Conservation (phyloP, 2,113 vertebrate genomes). For the Pituophis catenifer region DNA sequence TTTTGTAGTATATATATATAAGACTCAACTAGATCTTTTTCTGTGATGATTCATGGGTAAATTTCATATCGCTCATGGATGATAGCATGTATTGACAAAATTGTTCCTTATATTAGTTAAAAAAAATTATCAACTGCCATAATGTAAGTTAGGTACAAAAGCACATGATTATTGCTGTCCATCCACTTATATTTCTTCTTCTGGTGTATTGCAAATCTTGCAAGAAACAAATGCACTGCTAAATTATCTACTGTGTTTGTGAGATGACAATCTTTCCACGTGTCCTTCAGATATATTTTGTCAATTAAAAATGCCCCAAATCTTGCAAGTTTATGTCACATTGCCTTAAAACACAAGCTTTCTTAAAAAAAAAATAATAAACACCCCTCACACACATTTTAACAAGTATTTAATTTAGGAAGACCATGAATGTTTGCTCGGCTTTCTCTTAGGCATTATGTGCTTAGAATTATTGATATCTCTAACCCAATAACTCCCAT, state of each 20-base stretch:
- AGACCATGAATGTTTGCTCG: background rate
- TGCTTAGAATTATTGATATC: background rate
- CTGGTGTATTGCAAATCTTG: background rate
- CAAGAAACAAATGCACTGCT: background rate
- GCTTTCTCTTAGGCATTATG: background rate
- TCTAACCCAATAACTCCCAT: background rate
- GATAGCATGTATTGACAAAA: background rate
- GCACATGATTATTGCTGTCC: background rate
- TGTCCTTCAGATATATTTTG: background rate
- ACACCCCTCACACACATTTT: background rate
- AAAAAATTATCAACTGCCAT: background rate
- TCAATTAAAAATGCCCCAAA: background rate
- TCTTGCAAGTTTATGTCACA: background rate
- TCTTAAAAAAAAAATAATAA: background rate
- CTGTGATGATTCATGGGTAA: background rate
- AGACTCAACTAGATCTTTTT: background rate
- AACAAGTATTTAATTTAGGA: background rate
- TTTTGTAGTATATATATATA: background rate
- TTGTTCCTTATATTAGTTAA: background rate
- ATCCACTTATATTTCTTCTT: background rate
- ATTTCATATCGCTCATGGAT: background rate
- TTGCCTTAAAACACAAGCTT: background rate
- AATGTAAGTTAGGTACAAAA: background rate
- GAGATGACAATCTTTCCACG: background rate
- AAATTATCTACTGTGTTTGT: background rate